Base-by-base conservation (phyloP, 2,797 vertebrate species). In the Rhincodon typus region DNA sequence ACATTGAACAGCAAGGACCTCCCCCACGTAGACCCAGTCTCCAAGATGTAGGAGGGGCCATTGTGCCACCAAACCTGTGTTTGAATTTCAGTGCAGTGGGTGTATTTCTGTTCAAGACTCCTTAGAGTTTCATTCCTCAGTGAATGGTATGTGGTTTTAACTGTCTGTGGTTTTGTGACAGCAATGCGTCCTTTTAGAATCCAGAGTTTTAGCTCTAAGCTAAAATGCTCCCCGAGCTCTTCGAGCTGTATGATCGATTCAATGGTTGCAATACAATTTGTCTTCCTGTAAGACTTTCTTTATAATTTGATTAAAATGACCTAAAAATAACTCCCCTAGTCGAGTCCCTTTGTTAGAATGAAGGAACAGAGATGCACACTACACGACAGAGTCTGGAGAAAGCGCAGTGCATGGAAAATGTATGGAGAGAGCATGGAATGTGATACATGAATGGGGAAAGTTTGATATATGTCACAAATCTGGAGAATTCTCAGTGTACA, bases 211-310 rank as follows among this genome's bases (percentile, higher is more conserved):
- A 95, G 94, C 94, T 50, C 69, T 95, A 77, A 95, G 94, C 94
- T 95, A 95, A 95, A 95, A 95, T 95, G 94, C 74, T 95, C 72
- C 94, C 70, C 50, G 25, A 77, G 94, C 94, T 95, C 70, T 77
- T 95, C 19, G 94, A 95, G 94, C 94, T 27, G 13, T 77, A 95
- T 42, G 94, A 95, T 95, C 94, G 94, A 95, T 95, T 95, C 70
- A 95, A 77, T 95, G 94, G 94, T 95, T 95, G 94, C 94, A 95
- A 95, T 74, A 72, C 94, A 95, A 95, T 95, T 95, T 95, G 94
- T 95, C 94, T 95, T 95, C 94, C 94, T 95, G 94, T 95, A 95
- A 95, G 94, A 95, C 94, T 95, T 95, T 53, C 94, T 95, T 95
- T 95, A 95, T 95, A 95, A 95, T 95, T 95, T 95, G 94, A 95